A percentile compares a stretch with the other conserved stretches of the same genome.
phyloP scores from a whole-genome alignment of 30 jellyfish, hydroid and myxozoan genomes.

The Morbakka virulenta region DNA sequence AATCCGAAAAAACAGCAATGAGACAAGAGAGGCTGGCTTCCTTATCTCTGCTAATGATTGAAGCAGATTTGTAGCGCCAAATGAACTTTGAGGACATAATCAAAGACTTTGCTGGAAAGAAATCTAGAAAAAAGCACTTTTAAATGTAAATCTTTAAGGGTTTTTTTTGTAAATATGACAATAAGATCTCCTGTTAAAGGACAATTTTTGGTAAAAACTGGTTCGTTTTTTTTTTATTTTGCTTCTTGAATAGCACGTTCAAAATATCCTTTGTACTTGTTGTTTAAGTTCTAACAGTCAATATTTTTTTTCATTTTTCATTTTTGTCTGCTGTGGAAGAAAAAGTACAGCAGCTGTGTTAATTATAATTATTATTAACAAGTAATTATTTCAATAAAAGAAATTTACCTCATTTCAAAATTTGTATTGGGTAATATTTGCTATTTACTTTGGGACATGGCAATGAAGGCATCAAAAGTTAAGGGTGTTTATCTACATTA shows the following conservation, averaged over 20 bases:
- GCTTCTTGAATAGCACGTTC: not conserved
- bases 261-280: not conserved
- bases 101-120: not conserved
- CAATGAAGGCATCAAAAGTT: not conserved
- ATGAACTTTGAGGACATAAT: not conserved
- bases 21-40: not conserved
- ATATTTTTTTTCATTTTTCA: too few relatives aligned
- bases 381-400: not conserved
- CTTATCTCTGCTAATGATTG: not conserved
- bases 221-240: not conserved
- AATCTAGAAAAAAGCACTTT: not conserved
- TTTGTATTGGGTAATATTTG: not conserved
- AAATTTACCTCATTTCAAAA: not conserved
- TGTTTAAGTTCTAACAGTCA: not conserved
- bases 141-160: too few relatives aligned
- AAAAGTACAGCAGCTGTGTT: not conserved
- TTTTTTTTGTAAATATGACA: too few relatives aligned
- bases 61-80: not conserved
- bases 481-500: not conserved
- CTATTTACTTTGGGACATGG: not conserved
- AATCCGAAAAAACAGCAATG: not conserved
- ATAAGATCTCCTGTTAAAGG: not conserved
- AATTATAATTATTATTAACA: not conserved
- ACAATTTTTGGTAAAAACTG: not conserved
- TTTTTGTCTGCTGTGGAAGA: not conserved